Percentiles rank a stretch among this genome's conserved stretches.
Conservation (phyloP, 2,888 invertebrate genomes). For the Drosophila imparisetae region DNA sequence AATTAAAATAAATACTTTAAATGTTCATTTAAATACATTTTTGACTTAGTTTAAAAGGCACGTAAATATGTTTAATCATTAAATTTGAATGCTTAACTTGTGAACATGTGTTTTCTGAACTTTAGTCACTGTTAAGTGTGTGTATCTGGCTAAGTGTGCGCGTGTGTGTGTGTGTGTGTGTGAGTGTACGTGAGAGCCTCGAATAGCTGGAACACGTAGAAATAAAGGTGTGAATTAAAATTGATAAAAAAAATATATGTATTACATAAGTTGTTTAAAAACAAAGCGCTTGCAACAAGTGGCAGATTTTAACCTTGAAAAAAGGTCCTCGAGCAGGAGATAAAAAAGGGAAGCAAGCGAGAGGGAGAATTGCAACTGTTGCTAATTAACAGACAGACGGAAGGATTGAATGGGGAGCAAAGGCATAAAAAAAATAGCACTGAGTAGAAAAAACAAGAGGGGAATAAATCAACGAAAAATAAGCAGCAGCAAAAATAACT, state of each 20-base stretch:
- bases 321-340: conserved; percentile 24
- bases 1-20: not conserved
- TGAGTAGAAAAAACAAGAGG: conserved; percentile 5
- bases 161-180: not conserved
- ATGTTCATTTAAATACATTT: not conserved
- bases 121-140: not conserved
- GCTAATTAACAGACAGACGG: conserved; percentile 48
- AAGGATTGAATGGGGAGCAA: not conserved
- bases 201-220: conserved; percentile 2
- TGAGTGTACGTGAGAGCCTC: not conserved
- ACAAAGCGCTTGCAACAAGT: conserved; percentile 45
- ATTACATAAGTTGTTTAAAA: not conserved
- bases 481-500: not conserved
- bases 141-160: not conserved
- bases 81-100: not conserved
- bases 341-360: not conserved
- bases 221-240: not conserved
- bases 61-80: not conserved
- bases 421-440: conserved; percentile 1
- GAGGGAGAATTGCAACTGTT: conserved; percentile 49
- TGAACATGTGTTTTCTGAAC: conserved; percentile 4
- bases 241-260: not conserved
- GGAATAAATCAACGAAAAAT: conserved; percentile 5
- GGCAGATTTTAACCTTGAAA: conserved; percentile 28
- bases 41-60: not conserved